Evolutionary conservation across 2,888 invertebrate species (phyloP), one percentile per base, ranked within the genome.

Genomic region (Nebria salina): DNA sequence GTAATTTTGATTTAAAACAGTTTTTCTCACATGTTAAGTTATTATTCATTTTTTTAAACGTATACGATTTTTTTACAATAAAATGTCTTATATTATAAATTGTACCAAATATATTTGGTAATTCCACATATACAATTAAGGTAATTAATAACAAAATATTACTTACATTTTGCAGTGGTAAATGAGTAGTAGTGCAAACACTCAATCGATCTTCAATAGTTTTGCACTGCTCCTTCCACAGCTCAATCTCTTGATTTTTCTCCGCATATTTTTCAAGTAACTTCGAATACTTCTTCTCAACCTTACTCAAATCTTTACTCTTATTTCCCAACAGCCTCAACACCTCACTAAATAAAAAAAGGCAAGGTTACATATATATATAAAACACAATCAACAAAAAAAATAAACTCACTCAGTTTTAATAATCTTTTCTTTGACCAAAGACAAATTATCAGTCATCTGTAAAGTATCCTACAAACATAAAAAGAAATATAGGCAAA

Each of bases 401-500:
- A 8, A 9, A 8, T 68, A 25, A 25, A 68, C 68, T 68, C 5
- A 68, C 68, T 68, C 68, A 68, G 68, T 68, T 68, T 68, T 68
- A n/a, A 68, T 20, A 9, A 68, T 68, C 20, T 68, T 68, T 11
- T 68, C 68, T 68, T 20, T 68, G 15, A 68, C 15, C 9, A 13
- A 5, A 68, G 9, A 9, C 15, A 68, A 26, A n/a, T 68, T 15
- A 5, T 68, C 15, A 26, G 26, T 20, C 26, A 26, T 20, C 68
- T 68, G 68, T 68, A 68, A 5, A 11, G 2, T 26, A 68, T 68
- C 20, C 68, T 68, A 20, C 2, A 20, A 68, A 68, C 15, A 68
- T 25, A 20, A 68, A 20, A 20, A 1, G 6, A 20, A n/a, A 68
- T 68, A 20, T 68, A 68, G 1, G 15, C 43, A 8, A 6, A 8